These are phyloP conservation scores for Lethenteron reissneri DNA, from an alignment of 2,113 vertebrate species.

Conservation along the genomic window DNA sequence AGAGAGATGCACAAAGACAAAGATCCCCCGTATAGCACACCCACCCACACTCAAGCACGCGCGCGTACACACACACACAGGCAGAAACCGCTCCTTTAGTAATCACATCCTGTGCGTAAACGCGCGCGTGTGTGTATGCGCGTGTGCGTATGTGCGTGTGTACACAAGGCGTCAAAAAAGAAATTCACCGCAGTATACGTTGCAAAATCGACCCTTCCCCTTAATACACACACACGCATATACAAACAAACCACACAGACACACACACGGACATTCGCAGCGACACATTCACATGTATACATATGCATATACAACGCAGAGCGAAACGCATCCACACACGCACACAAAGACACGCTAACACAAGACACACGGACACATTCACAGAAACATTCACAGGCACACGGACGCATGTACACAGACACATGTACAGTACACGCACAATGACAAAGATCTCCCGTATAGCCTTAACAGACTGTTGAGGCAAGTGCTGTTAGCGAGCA, in stretches of 20 bases:
- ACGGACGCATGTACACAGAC: not conserved
- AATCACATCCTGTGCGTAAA: not conserved
- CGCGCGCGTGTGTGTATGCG: too few relatives aligned
- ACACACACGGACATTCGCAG: not conserved
- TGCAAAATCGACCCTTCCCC: not conserved
- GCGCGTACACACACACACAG: not conserved
- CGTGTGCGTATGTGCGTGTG: too few relatives aligned
- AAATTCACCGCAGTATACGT: too few relatives aligned
- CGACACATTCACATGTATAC: not conserved
- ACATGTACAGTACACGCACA: not conserved
- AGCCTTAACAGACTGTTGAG: too few relatives aligned
- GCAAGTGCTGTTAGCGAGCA: too few relatives aligned
- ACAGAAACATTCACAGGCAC: not conserved
- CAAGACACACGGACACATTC: not conserved
- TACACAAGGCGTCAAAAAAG: too few relatives aligned
- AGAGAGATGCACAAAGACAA: not conserved
- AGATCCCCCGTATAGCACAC: not conserved
- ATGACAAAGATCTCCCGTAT: too few relatives aligned
- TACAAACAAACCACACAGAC: not conserved
- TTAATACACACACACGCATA: not conserved
- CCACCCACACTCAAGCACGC: not conserved
- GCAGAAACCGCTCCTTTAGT: not conserved
- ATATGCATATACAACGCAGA: not conserved
- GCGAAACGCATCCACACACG: not conserved
- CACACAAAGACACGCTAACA: not conserved